These are phyloP conservation scores for Hydrotaea cyrtoneurina DNA, from an alignment of 2,888 invertebrate species.

Conservation along the genomic window DNA sequence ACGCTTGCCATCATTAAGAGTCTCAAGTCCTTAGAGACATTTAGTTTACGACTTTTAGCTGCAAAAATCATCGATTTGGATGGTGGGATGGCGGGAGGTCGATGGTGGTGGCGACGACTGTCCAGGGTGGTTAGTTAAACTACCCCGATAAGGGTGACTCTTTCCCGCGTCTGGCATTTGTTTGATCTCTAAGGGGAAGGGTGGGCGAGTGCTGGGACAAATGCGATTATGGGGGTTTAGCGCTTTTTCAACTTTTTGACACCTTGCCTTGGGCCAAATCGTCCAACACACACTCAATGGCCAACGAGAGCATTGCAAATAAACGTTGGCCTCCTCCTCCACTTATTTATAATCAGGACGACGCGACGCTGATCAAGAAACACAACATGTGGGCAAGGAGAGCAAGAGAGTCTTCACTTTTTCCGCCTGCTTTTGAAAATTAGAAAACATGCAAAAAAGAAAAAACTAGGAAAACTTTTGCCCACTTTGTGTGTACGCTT, in stretches of 20 bases:
- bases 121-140: neutral
- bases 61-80: neutral
- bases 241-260: neutral
- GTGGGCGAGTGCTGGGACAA: neutral
- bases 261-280: neutral
- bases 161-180: neutral
- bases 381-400: neutral
- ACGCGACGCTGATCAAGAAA: no score
- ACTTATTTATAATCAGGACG: conserved; percentile 6
- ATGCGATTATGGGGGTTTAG: conserved; percentile 6
- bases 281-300: neutral
- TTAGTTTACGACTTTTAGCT: conserved; percentile 5
- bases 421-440: neutral
- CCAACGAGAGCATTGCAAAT: neutral
- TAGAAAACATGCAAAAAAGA: neutral
- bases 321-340: neutral
- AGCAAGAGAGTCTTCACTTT: neutral
- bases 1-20: conserved; percentile 8
- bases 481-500: neutral
- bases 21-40: conserved; percentile 4
- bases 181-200: no score
- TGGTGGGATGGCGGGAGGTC: neutral
- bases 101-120: no score
- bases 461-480: conserved; percentile 13
- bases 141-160: neutral